Percentiles rank a stretch among this genome's conserved stretches.
Evolutionary conservation across 2,888 invertebrate genomes (phyloP).

Genomic region (Copidosoma aretas): DNA sequence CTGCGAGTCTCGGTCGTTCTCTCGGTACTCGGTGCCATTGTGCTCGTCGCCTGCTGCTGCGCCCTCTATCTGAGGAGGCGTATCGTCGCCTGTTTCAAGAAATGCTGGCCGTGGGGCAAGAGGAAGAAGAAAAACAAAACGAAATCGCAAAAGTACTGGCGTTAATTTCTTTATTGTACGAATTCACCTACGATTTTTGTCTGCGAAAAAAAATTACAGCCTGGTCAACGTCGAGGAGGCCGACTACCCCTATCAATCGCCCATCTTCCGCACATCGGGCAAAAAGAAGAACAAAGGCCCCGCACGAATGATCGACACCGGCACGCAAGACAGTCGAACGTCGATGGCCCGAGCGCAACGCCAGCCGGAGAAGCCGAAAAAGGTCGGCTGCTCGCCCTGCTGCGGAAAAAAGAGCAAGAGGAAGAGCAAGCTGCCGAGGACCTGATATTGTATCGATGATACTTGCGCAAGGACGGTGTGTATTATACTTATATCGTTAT

Average conservation of each 20-base stretch:
- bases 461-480: too few species aligned
- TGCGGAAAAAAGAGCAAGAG: slow-evolving; percentile 47
- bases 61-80: slow-evolving; percentile 43
- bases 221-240: slow-evolving; percentile 30
- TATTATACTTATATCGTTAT: too few species aligned
- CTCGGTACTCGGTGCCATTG: background rate
- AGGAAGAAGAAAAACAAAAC: slow-evolving; percentile 9
- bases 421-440: slow-evolving; percentile 30
- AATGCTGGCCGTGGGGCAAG: slow-evolving; percentile 5
- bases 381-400: slow-evolving; percentile 44
- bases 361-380: slow-evolving; percentile 35
- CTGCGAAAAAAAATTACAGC: background rate
- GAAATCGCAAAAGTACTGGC: background rate
- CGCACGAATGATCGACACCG: slow-evolving; percentile 34
- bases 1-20: slow-evolving; percentile 35
- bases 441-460: too few species aligned
- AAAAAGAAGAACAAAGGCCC: slow-evolving; percentile 32
- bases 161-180: background rate
- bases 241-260: slow-evolving; percentile 13
- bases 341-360: slow-evolving; percentile 14
- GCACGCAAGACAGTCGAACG: slow-evolving; percentile 38
- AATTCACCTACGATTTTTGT: too few species aligned
- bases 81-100: slow-evolving; percentile 38
- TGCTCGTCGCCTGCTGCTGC: slow-evolving; percentile 45
- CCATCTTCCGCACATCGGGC: slow-evolving; percentile 1